Conservation (phyloP, 2,113 vertebrate species). For the Shinisaurus crocodilurus region DNA sequence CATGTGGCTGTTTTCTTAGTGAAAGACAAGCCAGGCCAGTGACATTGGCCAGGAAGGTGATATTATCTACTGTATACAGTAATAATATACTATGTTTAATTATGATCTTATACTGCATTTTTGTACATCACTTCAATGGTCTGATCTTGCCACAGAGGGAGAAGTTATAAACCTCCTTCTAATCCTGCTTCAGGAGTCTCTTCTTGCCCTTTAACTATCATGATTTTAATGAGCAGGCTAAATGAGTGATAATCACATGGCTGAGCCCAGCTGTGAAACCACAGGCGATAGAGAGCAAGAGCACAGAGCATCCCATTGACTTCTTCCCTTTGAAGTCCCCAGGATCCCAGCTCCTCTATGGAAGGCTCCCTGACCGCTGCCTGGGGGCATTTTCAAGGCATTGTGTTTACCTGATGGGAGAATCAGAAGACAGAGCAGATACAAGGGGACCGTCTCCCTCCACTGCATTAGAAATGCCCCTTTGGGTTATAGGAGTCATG, state of each 20-base stretch:
- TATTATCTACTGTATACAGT: too few species aligned
- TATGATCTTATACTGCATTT: too few species aligned
- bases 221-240: conserved; percentile 38
- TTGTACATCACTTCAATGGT: background rate
- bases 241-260: conserved; percentile 46
- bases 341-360: conserved; percentile 6
- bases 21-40: background rate
- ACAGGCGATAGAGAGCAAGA: background rate
- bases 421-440: conserved; percentile 44
- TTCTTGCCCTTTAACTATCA: background rate
- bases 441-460: conserved; percentile 36
- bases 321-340: conserved; percentile 58
- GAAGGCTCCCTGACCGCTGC: conserved; percentile 32
- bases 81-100: too few species aligned
- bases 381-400: conserved; percentile 27
- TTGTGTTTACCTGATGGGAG: conserved; percentile 35
- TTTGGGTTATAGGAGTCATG: conserved; percentile 68
- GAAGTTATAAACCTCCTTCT: conserved; percentile 2
- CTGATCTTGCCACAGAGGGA: background rate
- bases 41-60: background rate
- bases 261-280: conserved; percentile 1
- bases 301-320: conserved; percentile 32
- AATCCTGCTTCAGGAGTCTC: background rate
- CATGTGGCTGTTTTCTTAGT: background rate
- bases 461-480: conserved; percentile 60